A percentile compares a stretch with the other conserved stretches of the same genome.
These are phyloP conservation scores for Moxostoma hubbsi DNA, from an alignment of 2,797 vertebrate species.

Conservation along the genomic window DNA sequence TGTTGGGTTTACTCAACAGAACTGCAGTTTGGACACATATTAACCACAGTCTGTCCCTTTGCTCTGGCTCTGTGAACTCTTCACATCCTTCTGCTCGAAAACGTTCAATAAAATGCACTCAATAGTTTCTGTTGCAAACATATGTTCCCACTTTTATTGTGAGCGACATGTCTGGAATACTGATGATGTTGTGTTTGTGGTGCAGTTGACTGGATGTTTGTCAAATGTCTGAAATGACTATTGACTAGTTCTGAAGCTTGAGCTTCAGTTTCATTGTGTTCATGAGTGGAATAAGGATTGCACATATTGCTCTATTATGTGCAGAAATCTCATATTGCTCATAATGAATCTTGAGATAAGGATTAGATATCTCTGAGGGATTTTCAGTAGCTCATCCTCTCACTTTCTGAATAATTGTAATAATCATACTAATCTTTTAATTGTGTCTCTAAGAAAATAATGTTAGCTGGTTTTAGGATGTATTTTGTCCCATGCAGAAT, in stretches of 20 bases:
- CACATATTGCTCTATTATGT: neutral
- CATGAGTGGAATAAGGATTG: neutral
- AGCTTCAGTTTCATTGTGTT: neutral
- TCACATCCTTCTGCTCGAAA: neutral
- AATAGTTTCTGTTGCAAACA: neutral
- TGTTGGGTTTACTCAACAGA: too few species aligned
- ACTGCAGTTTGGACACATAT: too few species aligned
- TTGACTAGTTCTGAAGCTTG: neutral
- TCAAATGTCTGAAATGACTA: conserved; percentile 14
- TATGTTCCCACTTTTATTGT: neutral
- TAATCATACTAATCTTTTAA: conserved; percentile 25
- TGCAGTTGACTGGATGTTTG: neutral
- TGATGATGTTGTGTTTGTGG: neutral
- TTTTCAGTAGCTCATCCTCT: neutral
- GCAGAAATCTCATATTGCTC: neutral
- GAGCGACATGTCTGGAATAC: conserved; percentile 18
- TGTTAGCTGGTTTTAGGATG: neutral
- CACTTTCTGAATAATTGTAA: neutral
- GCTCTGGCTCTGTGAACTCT: neutral
- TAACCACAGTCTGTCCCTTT: neutral
- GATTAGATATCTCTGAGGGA: conserved; percentile 12
- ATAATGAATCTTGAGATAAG: conserved; percentile 29
- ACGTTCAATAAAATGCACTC: conserved; percentile 5
- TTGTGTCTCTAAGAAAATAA: neutral
- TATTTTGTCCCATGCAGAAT: neutral